Percentiles rank a stretch among this genome's conserved stretches.
These are phyloP conservation scores for Cephus nigrinus DNA, from an alignment of 2,888 invertebrate species.

Conservation along the genomic window DNA sequence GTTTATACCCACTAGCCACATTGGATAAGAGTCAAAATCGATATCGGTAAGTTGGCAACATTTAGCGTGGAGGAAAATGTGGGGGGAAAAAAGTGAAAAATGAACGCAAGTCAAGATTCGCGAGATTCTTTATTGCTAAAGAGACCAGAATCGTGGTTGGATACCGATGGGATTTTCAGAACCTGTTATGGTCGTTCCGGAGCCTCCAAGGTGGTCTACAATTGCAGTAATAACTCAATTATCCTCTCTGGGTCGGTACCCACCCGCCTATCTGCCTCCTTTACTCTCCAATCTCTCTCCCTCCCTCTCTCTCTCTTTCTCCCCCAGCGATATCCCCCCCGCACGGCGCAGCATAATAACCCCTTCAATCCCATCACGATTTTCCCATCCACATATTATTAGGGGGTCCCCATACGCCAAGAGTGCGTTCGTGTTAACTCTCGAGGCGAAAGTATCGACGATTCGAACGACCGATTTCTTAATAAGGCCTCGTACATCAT, in stretches of 20 bases:
- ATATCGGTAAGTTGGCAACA: background rate
- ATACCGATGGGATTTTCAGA: conserved; percentile 60
- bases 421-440: too few relatives aligned
- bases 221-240: conserved; percentile 68
- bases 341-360: conserved; percentile 49
- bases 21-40: background rate
- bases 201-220: conserved; percentile 67
- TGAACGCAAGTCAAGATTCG: conserved; percentile 6
- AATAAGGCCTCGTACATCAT: too few relatives aligned
- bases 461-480: too few relatives aligned
- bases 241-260: conserved; percentile 60
- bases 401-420: conserved; percentile 40
- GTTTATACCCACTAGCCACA: too few relatives aligned
- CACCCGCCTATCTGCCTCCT: conserved; percentile 65
- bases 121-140: conserved; percentile 36
- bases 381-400: conserved; percentile 59
- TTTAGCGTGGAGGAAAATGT: too few relatives aligned
- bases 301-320: conserved; percentile 4
- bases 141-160: conserved; percentile 55
- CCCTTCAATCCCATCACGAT: conserved; percentile 62
- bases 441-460: too few relatives aligned
- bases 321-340: conserved; percentile 11
- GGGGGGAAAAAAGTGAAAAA: too few relatives aligned
- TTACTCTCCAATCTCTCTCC: conserved; percentile 63
- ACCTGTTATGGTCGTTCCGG: conserved; percentile 63